Base-by-base conservation (phyloP, 2,888 invertebrate species). In the Mythimna albipuncta region DNA sequence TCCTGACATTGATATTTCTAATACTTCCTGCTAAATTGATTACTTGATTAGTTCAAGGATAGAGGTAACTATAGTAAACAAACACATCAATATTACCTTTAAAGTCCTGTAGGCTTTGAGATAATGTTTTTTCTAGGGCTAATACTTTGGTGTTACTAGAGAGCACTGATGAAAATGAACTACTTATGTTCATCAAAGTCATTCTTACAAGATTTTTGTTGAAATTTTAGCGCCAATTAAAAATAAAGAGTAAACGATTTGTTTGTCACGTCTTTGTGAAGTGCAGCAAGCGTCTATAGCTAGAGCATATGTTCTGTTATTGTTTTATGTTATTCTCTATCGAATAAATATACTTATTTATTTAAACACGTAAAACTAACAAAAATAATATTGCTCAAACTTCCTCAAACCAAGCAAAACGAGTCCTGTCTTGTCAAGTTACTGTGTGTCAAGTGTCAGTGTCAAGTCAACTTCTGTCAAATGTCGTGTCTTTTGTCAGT, bases 111-210 rank as follows among this genome's bases (percentile, higher is more conserved):
- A 93, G 71, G 71, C 91, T 89, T 86, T 93, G 88, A 57, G 89
- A 85, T 65, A 95, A 84, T 62, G 90, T 88, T 50, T 87, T 79
- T 88, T 94, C 93, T 21, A 95, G 82, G 7, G 91, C 87, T 73
- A 85, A 65, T 77, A 92, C 85, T 88, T 92, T 94, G 11, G 78
- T 77, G 59, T 87, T 91, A 41, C 85, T 89, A 19, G 88, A 87
- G 32, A 87, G 54, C 41, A 81, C 79, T 35, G 86, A 47, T 50
- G 85, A 75, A 67, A 81, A 79, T 16, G 80, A 80, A 71, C 72
- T 73, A 52, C 70, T 67, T 59, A 83, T 62, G 9, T 61, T 68
- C 2, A 63, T 57, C 16, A 78, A 72, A 72, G 70, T 67, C 85
- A 83, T 83, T 65, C 10, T 79, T 2, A 54, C 0, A 32, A 69